These are phyloP conservation scores for Oedothorax gibbosus DNA, from an alignment of 1,140 invertebrate species.

Conservation along the genomic window DNA sequence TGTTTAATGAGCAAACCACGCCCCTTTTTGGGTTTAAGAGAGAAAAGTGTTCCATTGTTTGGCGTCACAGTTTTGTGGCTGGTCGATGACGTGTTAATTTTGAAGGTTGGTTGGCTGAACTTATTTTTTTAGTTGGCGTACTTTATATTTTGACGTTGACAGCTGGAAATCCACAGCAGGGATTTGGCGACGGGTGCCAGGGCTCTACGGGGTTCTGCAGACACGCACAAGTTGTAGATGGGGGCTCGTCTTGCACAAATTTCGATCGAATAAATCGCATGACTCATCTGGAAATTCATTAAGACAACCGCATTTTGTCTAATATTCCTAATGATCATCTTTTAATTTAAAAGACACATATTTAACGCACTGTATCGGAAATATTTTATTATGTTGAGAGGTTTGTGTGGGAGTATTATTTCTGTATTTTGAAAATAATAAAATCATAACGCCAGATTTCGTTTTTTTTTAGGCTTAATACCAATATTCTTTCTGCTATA, in stretches of 20 bases:
- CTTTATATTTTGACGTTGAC: constrained; percentile 24
- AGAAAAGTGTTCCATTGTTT: constrained; percentile 51
- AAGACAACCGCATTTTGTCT: not conserved
- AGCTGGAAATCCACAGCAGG: constrained; percentile 42
- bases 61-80: constrained; percentile 26
- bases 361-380: no score
- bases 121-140: constrained; percentile 3
- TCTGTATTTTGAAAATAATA: no score
- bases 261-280: constrained; percentile 2
- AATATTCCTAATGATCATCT: no score
- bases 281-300: constrained; percentile 29
- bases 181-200: not conserved
- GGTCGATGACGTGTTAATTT: constrained; percentile 57
- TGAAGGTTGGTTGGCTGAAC: constrained; percentile 32
- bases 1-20: constrained; percentile 51
- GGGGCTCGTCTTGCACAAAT: not conserved
- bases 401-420: no score
- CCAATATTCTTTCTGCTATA: no score
- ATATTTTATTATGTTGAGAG: no score
- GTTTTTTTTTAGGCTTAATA: no score
- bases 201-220: not conserved
- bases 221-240: not conserved
- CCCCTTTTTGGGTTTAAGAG: constrained; percentile 56
- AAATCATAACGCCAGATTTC: no score
- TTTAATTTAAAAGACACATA: no score